Conservation (phyloP, 2,888 invertebrate species). For the Gymnoscelis rufifasciata region DNA sequence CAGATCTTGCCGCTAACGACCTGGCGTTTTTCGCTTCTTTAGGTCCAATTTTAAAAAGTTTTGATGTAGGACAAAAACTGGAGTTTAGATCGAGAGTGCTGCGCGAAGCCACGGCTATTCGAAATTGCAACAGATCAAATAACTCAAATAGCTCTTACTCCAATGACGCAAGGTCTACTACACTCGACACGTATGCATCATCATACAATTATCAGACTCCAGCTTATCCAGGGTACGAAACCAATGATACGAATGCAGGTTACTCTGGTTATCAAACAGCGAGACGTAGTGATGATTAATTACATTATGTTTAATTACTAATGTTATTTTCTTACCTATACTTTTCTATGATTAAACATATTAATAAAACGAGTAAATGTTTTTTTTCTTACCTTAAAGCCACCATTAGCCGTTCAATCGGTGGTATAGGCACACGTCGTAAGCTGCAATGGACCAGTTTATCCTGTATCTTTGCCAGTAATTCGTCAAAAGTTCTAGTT, state of each 20-base stretch:
- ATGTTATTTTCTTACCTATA: no score
- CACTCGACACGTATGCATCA: conserved; percentile 19
- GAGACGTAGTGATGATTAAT: neutral
- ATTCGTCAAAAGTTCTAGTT: conserved; percentile 33
- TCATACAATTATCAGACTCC: conserved; percentile 23
- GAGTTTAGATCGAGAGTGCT: conserved; percentile 33
- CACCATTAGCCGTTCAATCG: conserved; percentile 17
- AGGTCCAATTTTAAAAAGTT: conserved; percentile 27
- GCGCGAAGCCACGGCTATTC: conserved; percentile 22
- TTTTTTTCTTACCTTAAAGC: conserved; percentile 32
- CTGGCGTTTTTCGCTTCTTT: conserved; percentile 29
- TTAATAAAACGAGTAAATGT: neutral
- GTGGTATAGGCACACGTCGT: conserved; percentile 29
- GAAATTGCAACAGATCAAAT: conserved; percentile 19
- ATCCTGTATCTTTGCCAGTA: conserved; percentile 32
- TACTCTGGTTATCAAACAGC: conserved; percentile 20
- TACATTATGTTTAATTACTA: conserved; percentile 4
- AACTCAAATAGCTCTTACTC: conserved; percentile 24
- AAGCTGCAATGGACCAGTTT: conserved; percentile 35
- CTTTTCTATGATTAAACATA: neutral
- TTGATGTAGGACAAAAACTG: conserved; percentile 30
- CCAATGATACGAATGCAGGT: conserved; percentile 8
- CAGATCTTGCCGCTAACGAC: conserved; percentile 14
- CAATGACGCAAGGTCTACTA: neutral
- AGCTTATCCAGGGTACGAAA: neutral